Conservation (phyloP, 2,888 invertebrate genomes). For the Tillus elongatus region DNA sequence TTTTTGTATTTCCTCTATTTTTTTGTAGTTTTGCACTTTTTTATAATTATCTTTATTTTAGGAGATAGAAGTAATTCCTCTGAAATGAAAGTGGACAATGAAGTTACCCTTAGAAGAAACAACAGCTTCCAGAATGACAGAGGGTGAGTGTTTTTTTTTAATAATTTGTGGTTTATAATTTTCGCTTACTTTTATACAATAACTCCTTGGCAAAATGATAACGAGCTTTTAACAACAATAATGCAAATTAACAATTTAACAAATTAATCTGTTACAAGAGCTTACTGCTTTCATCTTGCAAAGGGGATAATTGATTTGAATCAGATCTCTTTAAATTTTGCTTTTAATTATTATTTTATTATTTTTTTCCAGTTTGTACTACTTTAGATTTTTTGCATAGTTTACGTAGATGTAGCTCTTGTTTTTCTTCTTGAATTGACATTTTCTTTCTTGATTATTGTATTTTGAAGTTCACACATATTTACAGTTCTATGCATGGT, state of each 20-base stretch:
- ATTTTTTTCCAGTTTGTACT: slow-evolving; percentile 16
- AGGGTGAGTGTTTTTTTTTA: slow-evolving; percentile 56
- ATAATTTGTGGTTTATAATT: slow-evolving; percentile 14
- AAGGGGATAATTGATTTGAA: slow-evolving; percentile 8
- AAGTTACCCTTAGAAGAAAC: slow-evolving; percentile 68
- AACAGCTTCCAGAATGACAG: slow-evolving; percentile 84
- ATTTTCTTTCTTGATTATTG: too few relatives aligned
- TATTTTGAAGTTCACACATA: too few relatives aligned
- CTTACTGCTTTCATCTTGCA: slow-evolving; percentile 16
- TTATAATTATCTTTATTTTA: too few relatives aligned
- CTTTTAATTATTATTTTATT: slow-evolving; percentile 6
- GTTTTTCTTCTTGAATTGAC: not conserved
- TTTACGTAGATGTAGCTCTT: slow-evolving; percentile 10
- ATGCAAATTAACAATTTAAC: not conserved
- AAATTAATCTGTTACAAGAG: too few relatives aligned
- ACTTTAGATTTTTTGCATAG: slow-evolving; percentile 16
- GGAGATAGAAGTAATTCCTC: slow-evolving; percentile 42
- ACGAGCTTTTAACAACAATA: too few relatives aligned
- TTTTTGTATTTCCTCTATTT: too few relatives aligned
- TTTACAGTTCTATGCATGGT: too few relatives aligned
- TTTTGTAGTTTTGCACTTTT: too few relatives aligned
- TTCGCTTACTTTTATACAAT: slow-evolving; percentile 12
- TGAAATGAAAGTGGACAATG: slow-evolving; percentile 44
- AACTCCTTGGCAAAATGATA: slow-evolving; percentile 37
- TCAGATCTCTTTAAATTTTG: slow-evolving; percentile 9